Evolutionary conservation across 2,797 vertebrate genomes (phyloP), one percentile per base, ranked within the genome.

Genomic region (Tragelaphus oryx): DNA sequence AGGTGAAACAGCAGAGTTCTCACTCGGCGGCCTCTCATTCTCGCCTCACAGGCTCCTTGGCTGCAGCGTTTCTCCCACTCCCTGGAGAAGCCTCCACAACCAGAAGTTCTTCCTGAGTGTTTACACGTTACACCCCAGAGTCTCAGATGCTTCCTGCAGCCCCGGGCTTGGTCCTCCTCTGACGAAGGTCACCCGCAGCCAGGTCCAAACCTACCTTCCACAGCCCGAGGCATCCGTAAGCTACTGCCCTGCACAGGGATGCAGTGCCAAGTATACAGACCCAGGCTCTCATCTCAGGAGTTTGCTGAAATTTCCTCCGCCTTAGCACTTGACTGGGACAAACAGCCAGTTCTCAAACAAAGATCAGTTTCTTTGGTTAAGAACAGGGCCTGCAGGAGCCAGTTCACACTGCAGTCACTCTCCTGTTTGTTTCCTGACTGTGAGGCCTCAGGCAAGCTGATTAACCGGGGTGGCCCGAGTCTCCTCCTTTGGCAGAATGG

Each of bases 11-110:
- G 50, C 12, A 68, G 44, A 46, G 20, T 16, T 20, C 75, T 30
- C 6, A 0, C 11, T 68, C 48, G 41, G 11, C 10, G 0, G 1
- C 5, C 3, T 33, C 37, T 85, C n/a, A 12, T 71, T 44, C 87
- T 60, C 5, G 3, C 24, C 48, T 18, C 5, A 11, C 9, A 6
- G n/a, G 18, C 28, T 12, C 37, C 46, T 8, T 78, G 9, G 11
- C 52, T 14, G 83, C 20, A 3, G 13, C 8, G 0, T 55, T 41
- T 44, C 50, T 84, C 44, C 59, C 7, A 2, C 33, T 48, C 30
- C 81, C 26, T 62, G 83, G 26, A 46, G 44, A 26, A 50, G 26
- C 18, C 83, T 86, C 41, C 4, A 54, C 28, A 28, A 33, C 33
- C 37, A 12, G 82, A 50, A 89, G 59, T 37, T 10, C n/a, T 22